Evolutionary conservation across 2,113 vertebrate species (phyloP).

Genomic region (Emydocephalus ijimae): DNA sequence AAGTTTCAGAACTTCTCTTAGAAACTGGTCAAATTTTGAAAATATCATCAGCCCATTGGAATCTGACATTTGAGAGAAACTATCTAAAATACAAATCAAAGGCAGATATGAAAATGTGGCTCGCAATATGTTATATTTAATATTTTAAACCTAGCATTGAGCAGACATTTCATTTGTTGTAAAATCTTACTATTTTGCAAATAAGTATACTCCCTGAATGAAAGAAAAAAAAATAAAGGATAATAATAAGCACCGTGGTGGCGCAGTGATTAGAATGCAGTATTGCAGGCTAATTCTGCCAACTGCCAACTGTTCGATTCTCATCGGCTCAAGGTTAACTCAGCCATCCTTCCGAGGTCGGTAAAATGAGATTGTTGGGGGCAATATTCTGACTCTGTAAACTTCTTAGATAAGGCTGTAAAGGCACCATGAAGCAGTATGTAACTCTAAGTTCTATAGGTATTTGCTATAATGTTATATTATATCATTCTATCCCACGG

Average conservation of each 20-base stretch:
- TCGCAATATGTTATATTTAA: background rate
- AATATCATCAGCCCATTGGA: slow-evolving; percentile 88
- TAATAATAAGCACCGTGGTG: background rate
- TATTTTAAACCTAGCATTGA: background rate
- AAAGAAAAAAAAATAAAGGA: background rate
- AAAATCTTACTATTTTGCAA: background rate
- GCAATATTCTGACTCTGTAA: background rate
- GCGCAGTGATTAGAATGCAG: background rate
- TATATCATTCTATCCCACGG: fast-evolving
- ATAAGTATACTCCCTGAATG: background rate
- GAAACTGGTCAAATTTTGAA: slow-evolving; percentile 91
- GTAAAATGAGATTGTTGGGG: background rate
- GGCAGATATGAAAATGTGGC: background rate
- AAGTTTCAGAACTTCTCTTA: slow-evolving; percentile 89
- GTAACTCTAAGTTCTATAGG: background rate
- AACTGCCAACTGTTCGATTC: background rate
- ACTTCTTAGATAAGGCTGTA: background rate
- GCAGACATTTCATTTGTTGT: background rate
- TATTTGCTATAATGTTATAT: fast-evolving
- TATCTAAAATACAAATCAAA: slow-evolving; percentile 73
- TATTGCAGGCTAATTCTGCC: background rate
- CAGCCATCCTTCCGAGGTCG: background rate
- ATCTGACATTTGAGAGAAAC: slow-evolving; percentile 97
- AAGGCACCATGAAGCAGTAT: background rate
- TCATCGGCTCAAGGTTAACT: background rate